Evolutionary conservation across 2,888 invertebrate genomes (phyloP), one percentile per base, ranked within the genome.

Genomic region (Rhyacophila evoluta): DNA sequence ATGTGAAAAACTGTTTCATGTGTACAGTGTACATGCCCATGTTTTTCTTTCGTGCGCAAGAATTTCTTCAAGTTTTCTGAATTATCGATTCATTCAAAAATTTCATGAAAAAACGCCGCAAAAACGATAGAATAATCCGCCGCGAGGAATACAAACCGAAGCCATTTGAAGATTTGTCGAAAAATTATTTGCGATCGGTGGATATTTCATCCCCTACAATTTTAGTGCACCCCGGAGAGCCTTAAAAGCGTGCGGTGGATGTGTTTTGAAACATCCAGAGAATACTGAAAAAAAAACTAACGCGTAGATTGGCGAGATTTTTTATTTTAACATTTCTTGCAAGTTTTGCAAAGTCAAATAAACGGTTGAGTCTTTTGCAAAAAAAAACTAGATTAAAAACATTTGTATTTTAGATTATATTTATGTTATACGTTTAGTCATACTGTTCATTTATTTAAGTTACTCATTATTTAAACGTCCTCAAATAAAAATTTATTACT

Each of bases 171-270:
- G 55, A 55, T 55, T 8, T 25, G 25, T 19, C 10, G 15, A 55
- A 55, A 55, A 55, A 19, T 55, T 55, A 55, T 55, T 55, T 55
- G 55, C 25, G 55, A 55, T 15, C 6, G 55, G 55, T 55, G 19
- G 19, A 55, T 55, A 55, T 55, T 55, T 55, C 55, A 55, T 55
- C 55, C 55, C 55, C 55, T 55, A 10, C 55, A 19, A 55, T 55
- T 55, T 19, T 55, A 55, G 15, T 55, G 55, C 55, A 5, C 55
- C 19, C 55, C 25, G 19, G 55, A 55, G 55, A 19, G 55, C 55
- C 12, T 55, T 55, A 55, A 55, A 41, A 41, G 19, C 25, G 55
- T 19, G 55, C 15, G 55, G 25, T 10, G 55, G 10, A 55, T 55
- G 25, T 55, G 55, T 19, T 55, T 55, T 55, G 19, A 19, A 55